phyloP scores from a whole-genome alignment of 2,797 vertebrate species.

The Arremon brunneinucha region DNA sequence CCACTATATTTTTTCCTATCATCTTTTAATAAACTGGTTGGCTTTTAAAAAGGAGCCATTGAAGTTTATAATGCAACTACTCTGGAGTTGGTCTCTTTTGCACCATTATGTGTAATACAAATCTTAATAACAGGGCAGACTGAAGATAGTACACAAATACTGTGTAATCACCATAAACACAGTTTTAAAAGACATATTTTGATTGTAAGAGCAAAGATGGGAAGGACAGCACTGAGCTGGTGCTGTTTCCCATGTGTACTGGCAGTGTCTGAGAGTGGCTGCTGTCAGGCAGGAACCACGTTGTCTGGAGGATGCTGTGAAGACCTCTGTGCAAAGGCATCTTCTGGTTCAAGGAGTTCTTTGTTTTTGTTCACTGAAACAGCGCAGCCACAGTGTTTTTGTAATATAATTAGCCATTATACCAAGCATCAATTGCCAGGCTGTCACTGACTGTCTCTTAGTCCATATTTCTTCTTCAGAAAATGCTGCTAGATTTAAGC shows the following conservation, averaged over 20 bases:
- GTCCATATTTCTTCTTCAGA: neutral
- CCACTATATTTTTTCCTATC: neutral
- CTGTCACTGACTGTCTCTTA: neutral
- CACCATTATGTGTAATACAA: neutral
- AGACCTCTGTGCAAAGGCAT: neutral
- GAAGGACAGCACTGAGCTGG: neutral
- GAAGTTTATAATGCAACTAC: neutral
- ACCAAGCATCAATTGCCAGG: neutral
- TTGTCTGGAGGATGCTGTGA: neutral
- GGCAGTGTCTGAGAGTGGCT: neutral
- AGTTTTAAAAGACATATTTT: neutral
- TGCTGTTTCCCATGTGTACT: neutral
- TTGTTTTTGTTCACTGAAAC: neutral
- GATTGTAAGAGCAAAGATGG: neutral
- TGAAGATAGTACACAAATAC: neutral
- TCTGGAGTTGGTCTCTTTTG: neutral
- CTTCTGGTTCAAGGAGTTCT: neutral
- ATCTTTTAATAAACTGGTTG: neutral
- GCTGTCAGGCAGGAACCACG: rapidly evolving
- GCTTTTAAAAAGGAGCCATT: neutral
- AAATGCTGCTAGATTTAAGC: neutral
- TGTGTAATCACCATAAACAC: neutral
- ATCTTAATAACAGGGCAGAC: neutral
- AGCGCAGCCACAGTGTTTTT: neutral
- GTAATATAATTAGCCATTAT: neutral